Evolutionary conservation across 2,888 invertebrate species (phyloP), one percentile per base, ranked within the genome.

Genomic region (Ochlodes sylvanus): DNA sequence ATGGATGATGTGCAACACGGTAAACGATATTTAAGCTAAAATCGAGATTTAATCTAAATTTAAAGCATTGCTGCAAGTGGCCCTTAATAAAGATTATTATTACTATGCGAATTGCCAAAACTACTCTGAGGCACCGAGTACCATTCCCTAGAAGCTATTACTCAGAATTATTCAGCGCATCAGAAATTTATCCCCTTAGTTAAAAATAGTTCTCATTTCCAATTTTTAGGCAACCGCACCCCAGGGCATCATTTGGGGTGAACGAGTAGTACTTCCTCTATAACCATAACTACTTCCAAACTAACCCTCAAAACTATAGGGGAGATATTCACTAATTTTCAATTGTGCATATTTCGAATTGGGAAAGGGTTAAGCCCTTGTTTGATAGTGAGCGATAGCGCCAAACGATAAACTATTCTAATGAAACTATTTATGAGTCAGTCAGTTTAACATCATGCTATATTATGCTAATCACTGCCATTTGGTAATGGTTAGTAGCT

Each of bases 321-420:
- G 67, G 61, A 50, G 58, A 57, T 55, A 56, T 62, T 55, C 67
- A 61, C 61, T 67, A 67, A 67, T 67, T 67, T 67, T 67, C 67
- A 67, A 67, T 67, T 67, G 67, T 67, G 67, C 67, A 67, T 67
- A 67, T 67, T 67, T 67, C 67, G 55, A 62, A 67, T 61, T 62
- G 54, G 55, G 61, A 61, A 55, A 55, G 61, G 60, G 60, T 66
- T 66, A 27, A 27, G 6, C n/a, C 6, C 7, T 6, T 7, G 60
- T 60, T 17, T n/a, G 42, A 66, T 15, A 7, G 19, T 27, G 6
- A 41, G 42, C 41, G 54, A 27, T 12, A 5, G 47, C 10, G 21
- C 6, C 34, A 2, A 9, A 32, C 60, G 7, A 50, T 50, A 14
- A 62, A 52, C 12, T 62, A 47, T 44, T 32, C 3, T 5, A 10